phyloP scores from a whole-genome alignment of 2,888 invertebrate genomes.

The Lottia gigantea region DNA sequence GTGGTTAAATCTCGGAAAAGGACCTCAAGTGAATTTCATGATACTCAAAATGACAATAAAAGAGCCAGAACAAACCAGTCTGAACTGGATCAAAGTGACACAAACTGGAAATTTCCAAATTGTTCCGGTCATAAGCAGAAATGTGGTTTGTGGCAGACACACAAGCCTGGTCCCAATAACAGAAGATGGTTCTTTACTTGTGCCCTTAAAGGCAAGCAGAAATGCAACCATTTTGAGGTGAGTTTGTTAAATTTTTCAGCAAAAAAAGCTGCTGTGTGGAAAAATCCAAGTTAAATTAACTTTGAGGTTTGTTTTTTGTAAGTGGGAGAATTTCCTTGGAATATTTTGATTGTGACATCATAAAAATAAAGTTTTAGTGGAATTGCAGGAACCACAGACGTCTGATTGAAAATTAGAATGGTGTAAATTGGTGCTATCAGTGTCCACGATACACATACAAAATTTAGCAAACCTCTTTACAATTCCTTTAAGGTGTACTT shows the following conservation, averaged over 20 bases:
- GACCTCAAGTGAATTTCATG: neutral
- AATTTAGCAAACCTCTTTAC: too few species aligned
- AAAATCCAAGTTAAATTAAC: too few species aligned
- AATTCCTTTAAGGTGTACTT: too few species aligned
- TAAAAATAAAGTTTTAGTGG: too few species aligned
- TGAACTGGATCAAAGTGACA: neutral
- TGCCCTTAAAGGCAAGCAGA: conserved; percentile 30
- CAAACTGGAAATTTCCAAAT: conserved; percentile 36
- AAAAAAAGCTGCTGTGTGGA: neutral
- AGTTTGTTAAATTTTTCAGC: neutral
- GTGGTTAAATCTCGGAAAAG: neutral
- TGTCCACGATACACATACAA: too few species aligned
- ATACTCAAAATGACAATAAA: conserved; percentile 11
- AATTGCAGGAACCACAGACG: too few species aligned
- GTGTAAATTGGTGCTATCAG: too few species aligned
- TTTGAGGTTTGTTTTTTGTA: too few species aligned
- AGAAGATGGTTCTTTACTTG: conserved; percentile 53
- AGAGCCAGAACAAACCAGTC: neutral
- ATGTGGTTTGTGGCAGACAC: conserved; percentile 44
- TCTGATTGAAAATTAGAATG: too few species aligned
- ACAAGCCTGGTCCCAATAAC: conserved; percentile 46
- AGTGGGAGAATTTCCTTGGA: too few species aligned
- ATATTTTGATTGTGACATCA: too few species aligned
- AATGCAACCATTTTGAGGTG: conserved; percentile 52
- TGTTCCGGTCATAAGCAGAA: conserved; percentile 46